Evolutionary conservation across 2,113 vertebrate species (phyloP).

Genomic region (Dasyurus viverrinus): DNA sequence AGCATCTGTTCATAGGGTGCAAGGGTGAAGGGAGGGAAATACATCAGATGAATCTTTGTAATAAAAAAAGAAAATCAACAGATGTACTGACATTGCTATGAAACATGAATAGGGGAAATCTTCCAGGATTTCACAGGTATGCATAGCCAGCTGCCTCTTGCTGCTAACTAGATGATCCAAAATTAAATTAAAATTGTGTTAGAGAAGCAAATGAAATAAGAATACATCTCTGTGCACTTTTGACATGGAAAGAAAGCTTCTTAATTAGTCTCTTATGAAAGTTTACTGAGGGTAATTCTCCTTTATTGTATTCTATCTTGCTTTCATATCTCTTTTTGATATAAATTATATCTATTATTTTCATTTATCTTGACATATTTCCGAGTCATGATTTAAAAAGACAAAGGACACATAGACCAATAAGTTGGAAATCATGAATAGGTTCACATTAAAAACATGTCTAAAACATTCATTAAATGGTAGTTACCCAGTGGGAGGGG

Average conservation of each 20-base stretch:
- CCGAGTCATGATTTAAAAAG: conserved; percentile 40
- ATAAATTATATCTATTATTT: conserved; percentile 21
- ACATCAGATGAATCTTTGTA: conserved; percentile 28
- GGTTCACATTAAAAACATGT: neutral
- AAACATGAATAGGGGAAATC: conserved; percentile 20
- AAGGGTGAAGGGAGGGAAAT: conserved; percentile 45
- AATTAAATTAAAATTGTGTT: conserved; percentile 23
- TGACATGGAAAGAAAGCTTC: conserved; percentile 41
- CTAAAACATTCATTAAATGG: neutral
- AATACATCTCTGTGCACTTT: neutral
- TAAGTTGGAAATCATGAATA: neutral
- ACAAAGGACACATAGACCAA: neutral
- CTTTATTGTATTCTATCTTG: conserved; percentile 35
- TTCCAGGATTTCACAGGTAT: conserved; percentile 54
- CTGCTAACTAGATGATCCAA: conserved; percentile 37
- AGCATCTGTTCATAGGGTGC: conserved; percentile 40
- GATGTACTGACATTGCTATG: conserved; percentile 24
- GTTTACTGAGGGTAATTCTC: neutral
- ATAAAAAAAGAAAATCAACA: conserved; percentile 47
- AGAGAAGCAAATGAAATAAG: conserved; percentile 38
- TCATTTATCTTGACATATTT: conserved; percentile 22
- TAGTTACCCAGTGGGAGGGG: neutral
- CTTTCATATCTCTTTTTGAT: conserved; percentile 33
- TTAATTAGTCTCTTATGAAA: conserved; percentile 2
- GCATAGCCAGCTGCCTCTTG: conserved; percentile 31